Evolutionary conservation across 2,797 vertebrate genomes (phyloP).

Genomic region (Emydoidea blandingii): DNA sequence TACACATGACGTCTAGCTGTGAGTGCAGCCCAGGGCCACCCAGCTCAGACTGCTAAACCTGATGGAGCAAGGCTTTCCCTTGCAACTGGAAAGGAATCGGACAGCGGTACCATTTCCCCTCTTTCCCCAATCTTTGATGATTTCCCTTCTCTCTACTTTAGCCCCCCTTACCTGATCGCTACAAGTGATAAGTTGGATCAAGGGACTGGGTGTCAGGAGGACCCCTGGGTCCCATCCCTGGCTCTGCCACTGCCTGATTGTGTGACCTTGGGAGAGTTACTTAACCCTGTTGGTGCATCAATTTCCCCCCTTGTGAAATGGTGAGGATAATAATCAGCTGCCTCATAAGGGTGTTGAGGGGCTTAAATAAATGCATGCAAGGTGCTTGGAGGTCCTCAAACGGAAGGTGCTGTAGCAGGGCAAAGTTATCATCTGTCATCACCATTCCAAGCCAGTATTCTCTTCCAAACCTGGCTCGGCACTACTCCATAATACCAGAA

Average conservation of each 20-base stretch:
- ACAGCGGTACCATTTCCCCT: too few species aligned
- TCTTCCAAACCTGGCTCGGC: background rate
- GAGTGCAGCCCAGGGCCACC: background rate
- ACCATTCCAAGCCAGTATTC: background rate
- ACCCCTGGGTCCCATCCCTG: background rate
- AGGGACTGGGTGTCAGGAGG: background rate
- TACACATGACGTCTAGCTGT: background rate
- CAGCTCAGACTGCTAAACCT: background rate
- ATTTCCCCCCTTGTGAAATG: background rate
- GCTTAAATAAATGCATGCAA: background rate
- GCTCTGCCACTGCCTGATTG: background rate
- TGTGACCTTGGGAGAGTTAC: background rate
- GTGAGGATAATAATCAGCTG: background rate
- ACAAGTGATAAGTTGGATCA: background rate
- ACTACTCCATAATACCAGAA: background rate
- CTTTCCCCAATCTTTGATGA: background rate
- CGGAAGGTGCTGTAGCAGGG: background rate
- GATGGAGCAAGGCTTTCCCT: background rate
- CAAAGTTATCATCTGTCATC: background rate
- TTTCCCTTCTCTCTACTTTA: background rate
- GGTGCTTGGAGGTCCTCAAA: background rate
- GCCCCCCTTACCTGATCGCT: background rate
- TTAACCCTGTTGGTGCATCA: background rate
- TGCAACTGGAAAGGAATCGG: accelerated
- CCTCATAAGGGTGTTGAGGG: background rate